These are phyloP conservation scores for Hippasteria phrygiana DNA, from an alignment of 53 echinoderm and acorn worm species.

Conservation along the genomic window DNA sequence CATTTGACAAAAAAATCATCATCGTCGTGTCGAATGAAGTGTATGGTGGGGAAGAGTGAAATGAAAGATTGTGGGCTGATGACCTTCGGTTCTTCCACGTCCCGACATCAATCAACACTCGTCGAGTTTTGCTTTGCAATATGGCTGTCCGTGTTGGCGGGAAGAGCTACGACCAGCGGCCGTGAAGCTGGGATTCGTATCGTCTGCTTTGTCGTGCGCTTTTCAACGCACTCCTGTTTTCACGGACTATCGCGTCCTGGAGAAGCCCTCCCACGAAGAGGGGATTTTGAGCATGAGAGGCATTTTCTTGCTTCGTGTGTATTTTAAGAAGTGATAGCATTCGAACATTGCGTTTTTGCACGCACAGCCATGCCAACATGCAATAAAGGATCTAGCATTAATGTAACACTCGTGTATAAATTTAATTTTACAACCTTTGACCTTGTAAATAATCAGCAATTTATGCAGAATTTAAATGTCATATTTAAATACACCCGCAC, in stretches of 20 bases:
- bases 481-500: too few species aligned
- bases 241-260: background rate
- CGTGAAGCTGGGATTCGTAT: slow-evolving; percentile 31
- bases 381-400: too few species aligned
- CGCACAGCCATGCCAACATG: too few species aligned
- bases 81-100: slow-evolving; percentile 31
- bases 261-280: slow-evolving; percentile 34
- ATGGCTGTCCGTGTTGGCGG: slow-evolving; percentile 43
- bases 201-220: background rate
- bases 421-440: too few species aligned
- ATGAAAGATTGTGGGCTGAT: slow-evolving; percentile 30
- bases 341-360: too few species aligned
- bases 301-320: too few species aligned
- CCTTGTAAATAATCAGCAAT: too few species aligned
- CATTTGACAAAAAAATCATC: slow-evolving; percentile 32
- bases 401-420: too few species aligned
- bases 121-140: background rate
- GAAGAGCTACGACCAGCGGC: background rate
- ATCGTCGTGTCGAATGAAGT: slow-evolving; percentile 50
- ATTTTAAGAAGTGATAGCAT: too few species aligned
- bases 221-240: background rate
- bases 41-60: slow-evolving; percentile 14
- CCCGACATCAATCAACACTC: slow-evolving; percentile 41
- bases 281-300: too few species aligned
- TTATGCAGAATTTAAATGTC: too few species aligned